Percentiles rank a stretch among this genome's conserved stretches.
phyloP scores from a whole-genome alignment of 2,113 vertebrate species.

The Nothocercus julius region DNA sequence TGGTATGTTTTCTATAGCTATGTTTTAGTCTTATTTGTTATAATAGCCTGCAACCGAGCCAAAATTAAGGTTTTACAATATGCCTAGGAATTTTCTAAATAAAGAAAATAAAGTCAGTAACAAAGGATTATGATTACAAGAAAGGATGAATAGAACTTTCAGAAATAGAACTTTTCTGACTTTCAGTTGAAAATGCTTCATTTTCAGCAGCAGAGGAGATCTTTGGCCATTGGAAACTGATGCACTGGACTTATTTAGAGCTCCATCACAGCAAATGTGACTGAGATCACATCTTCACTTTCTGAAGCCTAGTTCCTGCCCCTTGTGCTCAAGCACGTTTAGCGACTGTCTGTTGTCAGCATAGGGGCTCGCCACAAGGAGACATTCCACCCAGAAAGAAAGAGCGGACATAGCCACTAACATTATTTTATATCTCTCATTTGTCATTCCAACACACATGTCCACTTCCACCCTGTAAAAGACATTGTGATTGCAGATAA shows the following conservation, averaged over 20 bases:
- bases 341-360: neutral
- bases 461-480: neutral
- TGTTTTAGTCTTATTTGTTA: neutral
- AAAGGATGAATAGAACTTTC: neutral
- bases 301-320: neutral
- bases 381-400: neutral
- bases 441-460: slow-evolving; percentile 17
- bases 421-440: neutral
- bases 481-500: neutral
- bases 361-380: neutral
- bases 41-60: neutral
- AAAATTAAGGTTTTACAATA: neutral
- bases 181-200: neutral
- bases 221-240: neutral
- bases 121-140: neutral
- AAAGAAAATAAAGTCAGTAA: neutral
- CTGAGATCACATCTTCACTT: neutral
- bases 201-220: neutral
- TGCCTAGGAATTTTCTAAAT: neutral
- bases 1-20: neutral
- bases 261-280: neutral
- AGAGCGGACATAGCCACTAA: neutral
- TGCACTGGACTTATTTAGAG: neutral
- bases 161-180: neutral
- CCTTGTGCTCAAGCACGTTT: neutral